Evolutionary conservation across 1,140 invertebrate species (phyloP).

Genomic region (Sinonovacula constricta): DNA sequence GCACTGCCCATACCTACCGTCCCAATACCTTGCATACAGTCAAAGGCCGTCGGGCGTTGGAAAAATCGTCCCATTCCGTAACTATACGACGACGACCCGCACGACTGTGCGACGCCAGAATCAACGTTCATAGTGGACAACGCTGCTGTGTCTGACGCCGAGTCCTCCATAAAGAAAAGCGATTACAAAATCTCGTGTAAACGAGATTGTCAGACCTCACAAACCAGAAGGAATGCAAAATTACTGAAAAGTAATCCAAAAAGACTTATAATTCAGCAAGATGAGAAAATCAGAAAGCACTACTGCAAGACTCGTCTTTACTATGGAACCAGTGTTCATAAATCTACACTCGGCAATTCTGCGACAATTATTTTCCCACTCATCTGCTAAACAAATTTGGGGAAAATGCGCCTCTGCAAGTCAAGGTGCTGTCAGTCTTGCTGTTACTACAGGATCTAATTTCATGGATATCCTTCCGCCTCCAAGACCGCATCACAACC

Average conservation of each 20-base stretch:
- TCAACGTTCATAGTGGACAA: conserved; percentile 47
- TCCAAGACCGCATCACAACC: conserved; percentile 23
- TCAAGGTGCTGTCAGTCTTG: conserved; percentile 43
- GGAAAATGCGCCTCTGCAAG: conserved; percentile 27
- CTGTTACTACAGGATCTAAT: conserved; percentile 39
- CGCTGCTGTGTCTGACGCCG: conserved; percentile 17
- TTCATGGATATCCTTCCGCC: conserved; percentile 44
- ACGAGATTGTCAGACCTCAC: not conserved
- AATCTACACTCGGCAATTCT: conserved; percentile 32
- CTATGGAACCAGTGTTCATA: conserved; percentile 26
- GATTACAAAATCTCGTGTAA: not conserved
- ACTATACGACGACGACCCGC: conserved; percentile 37
- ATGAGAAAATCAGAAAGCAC: conserved; percentile 35
- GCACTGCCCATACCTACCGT: conserved; percentile 36
- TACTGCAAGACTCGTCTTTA: not conserved
- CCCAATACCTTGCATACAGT: conserved; percentile 43
- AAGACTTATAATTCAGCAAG: conserved; percentile 17
- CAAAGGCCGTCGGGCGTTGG: conserved; percentile 48
- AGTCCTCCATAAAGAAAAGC: conserved; percentile 36
- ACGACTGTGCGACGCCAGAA: conserved; percentile 35
- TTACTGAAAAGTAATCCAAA: conserved; percentile 34
- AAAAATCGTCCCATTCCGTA: conserved; percentile 52
- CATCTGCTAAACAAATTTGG: conserved; percentile 50
- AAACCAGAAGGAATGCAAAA: not conserved
- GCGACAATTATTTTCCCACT: conserved; percentile 45